Percentiles rank a stretch among this genome's conserved stretches.
These are phyloP conservation scores for Drosophila sulfurigaster DNA, from an alignment of 1,140 invertebrate genomes.

Conservation along the genomic window DNA sequence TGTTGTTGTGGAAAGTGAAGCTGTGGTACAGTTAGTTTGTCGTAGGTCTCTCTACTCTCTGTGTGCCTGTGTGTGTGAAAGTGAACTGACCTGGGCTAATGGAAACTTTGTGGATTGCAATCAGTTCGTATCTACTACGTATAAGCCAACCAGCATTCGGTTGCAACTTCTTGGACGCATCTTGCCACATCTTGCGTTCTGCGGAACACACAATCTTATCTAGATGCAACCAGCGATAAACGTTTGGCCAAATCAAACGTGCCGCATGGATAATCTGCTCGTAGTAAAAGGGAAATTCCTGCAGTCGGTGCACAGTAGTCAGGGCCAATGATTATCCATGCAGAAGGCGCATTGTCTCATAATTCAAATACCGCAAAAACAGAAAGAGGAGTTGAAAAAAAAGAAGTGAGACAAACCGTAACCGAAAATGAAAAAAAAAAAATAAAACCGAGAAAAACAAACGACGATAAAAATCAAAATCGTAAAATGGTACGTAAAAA, in stretches of 20 bases:
- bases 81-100: constrained; percentile 58
- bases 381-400: constrained; percentile 10
- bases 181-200: constrained; percentile 32
- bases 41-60: constrained; percentile 56
- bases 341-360: constrained; percentile 62
- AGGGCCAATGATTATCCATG: constrained; percentile 64
- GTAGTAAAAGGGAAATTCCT: constrained; percentile 11
- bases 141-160: neutral
- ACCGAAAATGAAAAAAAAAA: neutral
- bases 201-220: constrained; percentile 57
- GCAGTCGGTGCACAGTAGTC: constrained; percentile 65
- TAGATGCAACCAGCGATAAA: constrained; percentile 60
- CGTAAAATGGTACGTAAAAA: constrained; percentile 80
- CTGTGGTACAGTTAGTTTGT: constrained; percentile 69
- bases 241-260: constrained; percentile 68
- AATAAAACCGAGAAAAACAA: constrained; percentile 43
- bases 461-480: constrained; percentile 75
- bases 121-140: too few relatives aligned
- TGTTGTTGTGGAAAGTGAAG: constrained; percentile 67
- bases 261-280: constrained; percentile 41
- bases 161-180: constrained; percentile 11
- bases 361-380: constrained; percentile 72
- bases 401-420: constrained; percentile 22
- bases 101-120: constrained; percentile 8
- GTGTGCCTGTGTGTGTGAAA: constrained; percentile 47